A percentile compares a stretch with the other conserved stretches of the same genome.
These are phyloP conservation scores for Perizoma affinitatum DNA, from an alignment of 2,888 invertebrate genomes.

Conservation along the genomic window DNA sequence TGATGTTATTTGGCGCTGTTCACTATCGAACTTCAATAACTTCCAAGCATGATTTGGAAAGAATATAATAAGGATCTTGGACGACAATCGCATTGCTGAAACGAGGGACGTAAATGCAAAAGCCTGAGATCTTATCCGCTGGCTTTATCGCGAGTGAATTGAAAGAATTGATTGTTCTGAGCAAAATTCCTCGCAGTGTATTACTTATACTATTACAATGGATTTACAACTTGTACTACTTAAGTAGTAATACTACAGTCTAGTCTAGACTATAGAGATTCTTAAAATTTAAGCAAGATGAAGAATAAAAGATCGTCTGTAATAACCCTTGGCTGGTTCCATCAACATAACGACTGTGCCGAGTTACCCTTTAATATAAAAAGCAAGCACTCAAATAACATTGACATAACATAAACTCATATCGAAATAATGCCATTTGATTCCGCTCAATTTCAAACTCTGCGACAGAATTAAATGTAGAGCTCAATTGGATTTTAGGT, in stretches of 20 bases:
- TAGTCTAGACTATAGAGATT: not conserved
- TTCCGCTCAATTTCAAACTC: not conserved
- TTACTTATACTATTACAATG: not conserved
- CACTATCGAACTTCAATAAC: constrained; percentile 9
- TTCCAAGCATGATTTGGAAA: constrained; percentile 14
- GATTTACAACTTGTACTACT: not conserved
- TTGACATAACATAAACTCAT: not conserved
- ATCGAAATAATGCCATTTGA: constrained; percentile 3
- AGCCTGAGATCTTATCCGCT: constrained; percentile 6
- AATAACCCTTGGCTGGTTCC: constrained; percentile 1
- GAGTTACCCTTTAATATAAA: not conserved
- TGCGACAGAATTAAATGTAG: not conserved
- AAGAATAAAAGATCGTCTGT: too few species aligned
- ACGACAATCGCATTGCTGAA: not conserved
- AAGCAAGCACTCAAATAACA: not conserved
- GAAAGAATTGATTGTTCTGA: constrained; percentile 9
- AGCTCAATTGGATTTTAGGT: constrained; percentile 23
- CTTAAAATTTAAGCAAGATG: not conserved
- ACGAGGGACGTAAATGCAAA: constrained; percentile 6
- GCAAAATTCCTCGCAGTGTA: not conserved
- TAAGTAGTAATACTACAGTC: not conserved
- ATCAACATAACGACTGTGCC: constrained; percentile 5
- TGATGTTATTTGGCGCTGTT: constrained; percentile 5
- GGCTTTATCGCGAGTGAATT: constrained; percentile 6
- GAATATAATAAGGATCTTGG: constrained; percentile 13